These are phyloP conservation scores for Lordiphosa clarofinis DNA, from an alignment of 1,140 invertebrate species.

Conservation along the genomic window DNA sequence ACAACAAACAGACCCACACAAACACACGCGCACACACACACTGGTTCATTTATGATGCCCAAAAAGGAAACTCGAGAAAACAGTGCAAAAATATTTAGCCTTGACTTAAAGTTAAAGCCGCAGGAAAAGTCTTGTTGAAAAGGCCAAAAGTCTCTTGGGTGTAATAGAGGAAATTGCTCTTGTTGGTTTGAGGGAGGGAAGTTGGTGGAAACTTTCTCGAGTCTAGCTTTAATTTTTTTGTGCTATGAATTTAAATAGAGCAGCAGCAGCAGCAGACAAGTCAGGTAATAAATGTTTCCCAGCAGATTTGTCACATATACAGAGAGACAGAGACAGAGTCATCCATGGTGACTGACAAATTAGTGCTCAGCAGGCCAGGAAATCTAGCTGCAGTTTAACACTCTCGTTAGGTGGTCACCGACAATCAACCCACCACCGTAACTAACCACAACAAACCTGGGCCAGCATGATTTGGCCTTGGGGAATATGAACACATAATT, in stretches of 20 bases:
- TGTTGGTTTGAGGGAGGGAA: slow-evolving; percentile 14
- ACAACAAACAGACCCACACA: too few species aligned
- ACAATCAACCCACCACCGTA: slow-evolving; percentile 23
- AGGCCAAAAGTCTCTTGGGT: slow-evolving; percentile 51
- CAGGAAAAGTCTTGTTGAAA: slow-evolving; percentile 3
- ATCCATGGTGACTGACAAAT: slow-evolving; percentile 52
- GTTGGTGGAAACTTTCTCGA: slow-evolving; percentile 29
- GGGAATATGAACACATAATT: slow-evolving; percentile 63
- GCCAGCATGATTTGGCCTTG: slow-evolving; percentile 59
- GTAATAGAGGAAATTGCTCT: slow-evolving; percentile 61
- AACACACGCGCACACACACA: not conserved
- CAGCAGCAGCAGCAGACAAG: not conserved
- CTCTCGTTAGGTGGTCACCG: slow-evolving; percentile 7
- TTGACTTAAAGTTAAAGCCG: slow-evolving; percentile 49
- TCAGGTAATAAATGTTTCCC: slow-evolving; percentile 72
- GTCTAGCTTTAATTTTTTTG: slow-evolving; percentile 51
- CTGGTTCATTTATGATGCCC: slow-evolving; percentile 66
- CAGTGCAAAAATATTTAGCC: slow-evolving; percentile 36
- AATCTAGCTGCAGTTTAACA: slow-evolving; percentile 15
- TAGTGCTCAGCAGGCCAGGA: slow-evolving; percentile 47
- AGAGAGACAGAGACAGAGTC: slow-evolving; percentile 15
- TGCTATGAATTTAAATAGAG: slow-evolving; percentile 48
- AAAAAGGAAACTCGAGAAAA: slow-evolving; percentile 21
- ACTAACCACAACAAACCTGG: slow-evolving; percentile 53
- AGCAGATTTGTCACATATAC: slow-evolving; percentile 39